Evolutionary conservation across 1,140 invertebrate genomes (phyloP).

Genomic region (Holotrichia oblita): DNA sequence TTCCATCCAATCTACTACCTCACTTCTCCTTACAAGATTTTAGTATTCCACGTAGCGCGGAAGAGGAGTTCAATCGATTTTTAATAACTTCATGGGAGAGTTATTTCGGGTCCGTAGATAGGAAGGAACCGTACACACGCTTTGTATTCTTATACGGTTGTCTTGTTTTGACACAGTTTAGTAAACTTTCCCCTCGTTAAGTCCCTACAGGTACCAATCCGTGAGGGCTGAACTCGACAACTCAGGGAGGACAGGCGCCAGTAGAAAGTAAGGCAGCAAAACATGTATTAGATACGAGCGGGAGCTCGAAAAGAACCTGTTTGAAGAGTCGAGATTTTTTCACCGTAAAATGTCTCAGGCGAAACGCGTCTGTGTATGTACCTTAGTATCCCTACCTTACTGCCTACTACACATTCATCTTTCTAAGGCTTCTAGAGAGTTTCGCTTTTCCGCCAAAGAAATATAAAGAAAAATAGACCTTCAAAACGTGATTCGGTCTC

Average conservation of each 20-base stretch:
- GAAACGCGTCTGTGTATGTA: too few species aligned
- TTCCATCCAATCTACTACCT: not conserved
- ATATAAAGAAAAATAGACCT: too few species aligned
- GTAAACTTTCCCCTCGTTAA: constrained; percentile 18
- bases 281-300: too few species aligned
- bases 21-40: not conserved
- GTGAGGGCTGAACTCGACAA: not conserved
- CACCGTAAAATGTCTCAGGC: too few species aligned
- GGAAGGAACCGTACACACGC: not conserved
- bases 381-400: too few species aligned
- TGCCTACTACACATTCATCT: too few species aligned
- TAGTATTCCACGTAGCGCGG: not conserved
- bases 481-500: too few species aligned
- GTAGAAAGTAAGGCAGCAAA: not conserved
- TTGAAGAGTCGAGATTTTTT: too few species aligned
- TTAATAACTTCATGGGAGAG: constrained; percentile 1
- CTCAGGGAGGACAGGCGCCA: not conserved
- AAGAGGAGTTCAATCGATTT: constrained; percentile 3
- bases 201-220: not conserved
- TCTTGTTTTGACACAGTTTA: constrained; percentile 28
- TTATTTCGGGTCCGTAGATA: not conserved
- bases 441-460: too few species aligned
- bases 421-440: too few species aligned
- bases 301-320: too few species aligned
- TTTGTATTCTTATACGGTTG: constrained; percentile 15